phyloP scores from a whole-genome alignment of 2,888 invertebrate species.

The Drosophila subsilvestris region DNA sequence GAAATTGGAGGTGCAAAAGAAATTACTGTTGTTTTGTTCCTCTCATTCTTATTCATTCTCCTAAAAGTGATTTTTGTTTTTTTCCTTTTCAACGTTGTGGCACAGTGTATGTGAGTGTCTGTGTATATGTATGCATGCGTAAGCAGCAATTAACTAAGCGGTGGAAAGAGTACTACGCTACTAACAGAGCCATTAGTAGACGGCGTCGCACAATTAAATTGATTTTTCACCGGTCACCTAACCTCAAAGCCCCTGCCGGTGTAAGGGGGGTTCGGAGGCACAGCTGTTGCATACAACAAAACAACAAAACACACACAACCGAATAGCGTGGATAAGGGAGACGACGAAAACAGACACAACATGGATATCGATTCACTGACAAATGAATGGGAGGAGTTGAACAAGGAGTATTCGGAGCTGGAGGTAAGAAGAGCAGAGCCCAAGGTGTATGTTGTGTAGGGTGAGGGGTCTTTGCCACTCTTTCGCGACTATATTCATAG shows the following conservation, averaged over 20 bases:
- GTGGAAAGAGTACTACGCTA: not conserved
- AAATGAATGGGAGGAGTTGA: constrained; percentile 92
- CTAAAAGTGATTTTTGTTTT: constrained; percentile 9
- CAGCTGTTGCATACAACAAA: constrained; percentile 69
- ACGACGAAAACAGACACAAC: constrained; percentile 24
- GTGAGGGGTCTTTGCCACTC: not conserved
- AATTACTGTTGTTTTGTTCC: constrained; percentile 40
- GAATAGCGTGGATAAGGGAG: constrained; percentile 17
- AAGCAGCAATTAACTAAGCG: not conserved
- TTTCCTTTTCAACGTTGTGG: constrained; percentile 31
- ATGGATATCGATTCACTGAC: constrained; percentile 86
- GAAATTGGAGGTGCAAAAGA: constrained; percentile 32
- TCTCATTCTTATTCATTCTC: not conserved
- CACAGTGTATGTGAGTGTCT: constrained; percentile 34
- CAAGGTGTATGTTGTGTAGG: not conserved
- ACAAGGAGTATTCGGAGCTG: constrained; percentile 90
- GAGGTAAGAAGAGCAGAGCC: constrained; percentile 86
- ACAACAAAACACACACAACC: constrained; percentile 15
- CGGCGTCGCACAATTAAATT: constrained; percentile 26
- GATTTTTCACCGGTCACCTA: constrained; percentile 48
- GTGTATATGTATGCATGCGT: constrained; percentile 7
- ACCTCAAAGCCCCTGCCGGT: constrained; percentile 19
- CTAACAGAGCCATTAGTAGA: not conserved
- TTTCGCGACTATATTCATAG: too few relatives aligned
- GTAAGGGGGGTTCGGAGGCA: constrained; percentile 51